Evolutionary conservation across 2,888 invertebrate genomes (phyloP).

Genomic region (Dynastes hyllus): DNA sequence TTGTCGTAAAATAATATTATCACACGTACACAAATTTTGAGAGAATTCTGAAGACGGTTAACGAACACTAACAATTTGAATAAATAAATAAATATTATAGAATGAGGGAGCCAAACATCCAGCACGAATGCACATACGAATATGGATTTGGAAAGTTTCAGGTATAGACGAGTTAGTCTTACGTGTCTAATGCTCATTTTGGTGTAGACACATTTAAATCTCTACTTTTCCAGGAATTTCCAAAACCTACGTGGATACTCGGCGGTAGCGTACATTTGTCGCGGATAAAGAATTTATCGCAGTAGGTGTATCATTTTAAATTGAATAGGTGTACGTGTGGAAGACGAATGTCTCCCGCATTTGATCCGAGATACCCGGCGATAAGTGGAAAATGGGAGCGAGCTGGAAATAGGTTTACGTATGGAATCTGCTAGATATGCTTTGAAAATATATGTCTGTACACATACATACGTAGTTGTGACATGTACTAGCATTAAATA

Average conservation of each 20-base stretch:
- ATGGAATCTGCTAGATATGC: no score
- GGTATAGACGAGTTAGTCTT: not conserved
- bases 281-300: not conserved
- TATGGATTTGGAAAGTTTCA: not conserved
- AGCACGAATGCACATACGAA: not conserved
- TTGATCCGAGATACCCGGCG: not conserved
- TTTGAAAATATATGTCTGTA: no score
- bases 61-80: constrained; percentile 26
- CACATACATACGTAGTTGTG: no score
- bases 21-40: constrained; percentile 13
- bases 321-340: not conserved
- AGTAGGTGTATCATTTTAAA: constrained; percentile 14
- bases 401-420: no score
- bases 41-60: constrained; percentile 14
- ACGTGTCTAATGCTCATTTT: not conserved
- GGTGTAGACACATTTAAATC: not conserved
- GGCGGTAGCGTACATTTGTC: not conserved
- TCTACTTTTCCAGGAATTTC: not conserved
- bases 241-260: not conserved
- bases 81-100: constrained; percentile 22
- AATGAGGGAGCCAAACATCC: not conserved
- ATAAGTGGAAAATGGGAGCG: no score
- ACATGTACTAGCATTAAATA: no score
- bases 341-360: not conserved
- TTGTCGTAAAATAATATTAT: constrained; percentile 30